These are phyloP conservation scores for Dinomys branickii DNA, from an alignment of 2,113 vertebrate genomes.

Conservation along the genomic window DNA sequence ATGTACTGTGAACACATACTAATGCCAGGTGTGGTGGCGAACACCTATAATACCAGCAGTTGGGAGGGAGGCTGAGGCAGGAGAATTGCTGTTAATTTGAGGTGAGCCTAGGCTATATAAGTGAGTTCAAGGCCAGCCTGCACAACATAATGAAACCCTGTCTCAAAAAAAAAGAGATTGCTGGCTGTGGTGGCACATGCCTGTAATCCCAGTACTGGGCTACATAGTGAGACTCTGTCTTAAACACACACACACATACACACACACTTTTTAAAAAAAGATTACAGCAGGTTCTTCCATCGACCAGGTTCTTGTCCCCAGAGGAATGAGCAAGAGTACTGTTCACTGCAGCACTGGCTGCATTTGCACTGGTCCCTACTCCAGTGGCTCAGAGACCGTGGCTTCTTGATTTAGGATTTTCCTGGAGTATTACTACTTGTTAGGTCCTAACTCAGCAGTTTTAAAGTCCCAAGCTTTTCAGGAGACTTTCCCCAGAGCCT, in stretches of 20 bases:
- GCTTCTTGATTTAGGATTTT: background rate
- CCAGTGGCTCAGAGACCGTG: background rate
- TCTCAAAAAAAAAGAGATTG: background rate
- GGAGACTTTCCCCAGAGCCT: background rate
- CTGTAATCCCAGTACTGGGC: background rate
- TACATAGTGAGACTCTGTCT: background rate
- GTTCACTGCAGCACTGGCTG: background rate
- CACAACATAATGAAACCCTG: background rate
- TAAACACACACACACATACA: background rate
- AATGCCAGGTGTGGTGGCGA: background rate
- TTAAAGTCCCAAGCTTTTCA: constrained; percentile 8
- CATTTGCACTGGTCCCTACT: background rate
- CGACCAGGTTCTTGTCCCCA: background rate
- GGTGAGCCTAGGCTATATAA: background rate
- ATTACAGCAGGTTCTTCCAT: background rate
- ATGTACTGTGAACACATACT: background rate
- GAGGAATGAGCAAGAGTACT: background rate
- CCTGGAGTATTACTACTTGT: background rate
- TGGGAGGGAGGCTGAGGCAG: background rate
- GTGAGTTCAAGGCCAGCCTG: background rate
- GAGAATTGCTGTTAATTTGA: background rate
- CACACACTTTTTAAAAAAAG: background rate
- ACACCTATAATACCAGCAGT: background rate
- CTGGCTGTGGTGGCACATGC: too few species aligned
- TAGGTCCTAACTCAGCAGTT: constrained; percentile 9